Conservation (phyloP, 1,140 invertebrate genomes). For the Berghia stephanieae region DNA sequence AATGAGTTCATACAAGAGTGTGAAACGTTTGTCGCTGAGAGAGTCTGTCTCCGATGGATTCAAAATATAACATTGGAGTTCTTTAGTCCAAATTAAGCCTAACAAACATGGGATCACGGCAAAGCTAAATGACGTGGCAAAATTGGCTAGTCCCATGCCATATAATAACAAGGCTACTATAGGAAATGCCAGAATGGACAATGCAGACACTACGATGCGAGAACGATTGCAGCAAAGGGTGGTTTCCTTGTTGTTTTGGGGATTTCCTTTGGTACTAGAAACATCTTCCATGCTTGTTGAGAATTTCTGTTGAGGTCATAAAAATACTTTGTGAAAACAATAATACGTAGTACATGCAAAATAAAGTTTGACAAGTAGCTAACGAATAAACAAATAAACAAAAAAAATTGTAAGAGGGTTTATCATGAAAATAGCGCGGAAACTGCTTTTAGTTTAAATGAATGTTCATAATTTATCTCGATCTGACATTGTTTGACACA, state of each 20-base stretch:
- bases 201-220: slow-evolving; percentile 1
- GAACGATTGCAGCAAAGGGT: neutral
- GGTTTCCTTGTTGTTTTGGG: neutral
- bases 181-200: slow-evolving; percentile 15
- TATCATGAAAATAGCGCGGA: no score
- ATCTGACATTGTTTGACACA: no score
- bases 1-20: slow-evolving; percentile 34
- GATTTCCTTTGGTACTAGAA: neutral
- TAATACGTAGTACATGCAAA: no score
- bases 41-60: slow-evolving; percentile 13
- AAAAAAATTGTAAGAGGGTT: no score
- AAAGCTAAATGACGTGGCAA: slow-evolving; percentile 25
- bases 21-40: slow-evolving; percentile 26
- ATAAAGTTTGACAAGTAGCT: no score
- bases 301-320: no score
- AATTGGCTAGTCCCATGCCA: slow-evolving; percentile 10
- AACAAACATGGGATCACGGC: slow-evolving; percentile 24
- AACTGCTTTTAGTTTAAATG: no score
- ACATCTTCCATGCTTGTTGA: no score
- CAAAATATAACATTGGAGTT: slow-evolving; percentile 29
- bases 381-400: no score
- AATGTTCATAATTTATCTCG: no score
- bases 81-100: slow-evolving; percentile 34
- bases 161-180: slow-evolving; percentile 20
- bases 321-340: no score